Conservation (phyloP, 2,797 vertebrate species). For the Zenarchopterus dispar region DNA sequence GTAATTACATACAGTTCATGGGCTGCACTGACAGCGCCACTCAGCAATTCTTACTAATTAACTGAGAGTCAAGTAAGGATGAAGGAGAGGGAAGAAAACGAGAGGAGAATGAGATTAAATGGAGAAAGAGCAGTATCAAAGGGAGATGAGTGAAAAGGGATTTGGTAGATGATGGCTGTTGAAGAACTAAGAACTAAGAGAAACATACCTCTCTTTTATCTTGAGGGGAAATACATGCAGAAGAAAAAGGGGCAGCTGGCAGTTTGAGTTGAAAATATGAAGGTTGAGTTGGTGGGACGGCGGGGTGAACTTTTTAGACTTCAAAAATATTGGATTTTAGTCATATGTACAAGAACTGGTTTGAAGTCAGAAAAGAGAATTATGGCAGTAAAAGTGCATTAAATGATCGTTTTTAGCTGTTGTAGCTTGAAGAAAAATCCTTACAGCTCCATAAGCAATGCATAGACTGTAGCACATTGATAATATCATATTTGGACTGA, state of each 20-base stretch:
- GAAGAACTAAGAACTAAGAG: not conserved
- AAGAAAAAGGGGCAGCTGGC: constrained; percentile 11
- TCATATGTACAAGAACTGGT: not conserved
- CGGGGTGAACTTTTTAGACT: no score
- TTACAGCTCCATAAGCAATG: no score
- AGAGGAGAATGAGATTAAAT: constrained; percentile 1
- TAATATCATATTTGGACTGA: not conserved
- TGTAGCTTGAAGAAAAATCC: no score
- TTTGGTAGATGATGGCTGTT: not conserved
- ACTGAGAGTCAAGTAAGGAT: constrained; percentile 52
- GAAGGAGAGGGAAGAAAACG: constrained; percentile 9
- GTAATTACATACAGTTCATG: constrained; percentile 51
- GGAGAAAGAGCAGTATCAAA: not conserved
- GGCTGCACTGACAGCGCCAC: constrained; percentile 37
- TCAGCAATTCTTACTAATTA: constrained; percentile 69
- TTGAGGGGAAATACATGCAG: not conserved
- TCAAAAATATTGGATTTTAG: not conserved
- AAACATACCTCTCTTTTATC: not conserved
- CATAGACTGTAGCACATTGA: not conserved
- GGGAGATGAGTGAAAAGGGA: constrained; percentile 1
- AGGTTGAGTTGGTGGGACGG: no score
- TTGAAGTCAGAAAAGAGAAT: not conserved
- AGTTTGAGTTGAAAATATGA: no score
- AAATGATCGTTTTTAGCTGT: not conserved
- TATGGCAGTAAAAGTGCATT: not conserved